Percentiles rank a stretch among this genome's conserved stretches.
phyloP scores from a whole-genome alignment of 2,113 vertebrate genomes.

The Probosciger aterrimus region DNA sequence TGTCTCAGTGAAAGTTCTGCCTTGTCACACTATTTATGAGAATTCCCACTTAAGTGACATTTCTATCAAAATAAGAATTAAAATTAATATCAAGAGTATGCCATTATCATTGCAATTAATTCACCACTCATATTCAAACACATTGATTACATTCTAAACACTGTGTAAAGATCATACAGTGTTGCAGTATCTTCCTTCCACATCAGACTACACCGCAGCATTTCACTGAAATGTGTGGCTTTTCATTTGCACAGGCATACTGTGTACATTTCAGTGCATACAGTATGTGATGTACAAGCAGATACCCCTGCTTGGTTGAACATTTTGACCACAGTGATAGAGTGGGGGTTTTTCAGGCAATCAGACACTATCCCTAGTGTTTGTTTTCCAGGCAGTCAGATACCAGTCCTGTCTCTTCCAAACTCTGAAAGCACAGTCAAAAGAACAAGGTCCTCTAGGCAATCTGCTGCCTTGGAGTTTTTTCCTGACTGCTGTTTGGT shows the following conservation, averaged over 20 bases:
- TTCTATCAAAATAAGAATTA: neutral
- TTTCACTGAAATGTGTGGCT: neutral
- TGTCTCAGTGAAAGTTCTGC: neutral
- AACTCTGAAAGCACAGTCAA: neutral
- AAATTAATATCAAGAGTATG: neutral
- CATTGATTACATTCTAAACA: neutral
- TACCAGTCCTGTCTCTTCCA: neutral
- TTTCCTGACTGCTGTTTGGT: neutral
- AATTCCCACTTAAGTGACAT: neutral
- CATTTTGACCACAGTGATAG: neutral
- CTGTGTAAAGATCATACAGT: neutral
- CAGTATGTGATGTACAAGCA: accelerated
- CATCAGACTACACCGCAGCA: neutral
- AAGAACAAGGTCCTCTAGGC: neutral
- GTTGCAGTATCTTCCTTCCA: neutral
- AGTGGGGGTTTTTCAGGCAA: neutral
- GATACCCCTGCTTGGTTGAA: neutral
- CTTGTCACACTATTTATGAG: neutral
- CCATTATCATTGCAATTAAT: neutral
- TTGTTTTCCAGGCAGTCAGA: neutral
- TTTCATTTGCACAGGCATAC: neutral
- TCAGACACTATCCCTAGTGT: neutral
- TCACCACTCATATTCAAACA: neutral
- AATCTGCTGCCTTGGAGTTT: neutral
- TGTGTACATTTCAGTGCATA: neutral